Percentiles rank a stretch among this genome's conserved stretches.
These are phyloP conservation scores for Odontomachus brunneus DNA, from an alignment of 1,140 invertebrate species.

Conservation along the genomic window DNA sequence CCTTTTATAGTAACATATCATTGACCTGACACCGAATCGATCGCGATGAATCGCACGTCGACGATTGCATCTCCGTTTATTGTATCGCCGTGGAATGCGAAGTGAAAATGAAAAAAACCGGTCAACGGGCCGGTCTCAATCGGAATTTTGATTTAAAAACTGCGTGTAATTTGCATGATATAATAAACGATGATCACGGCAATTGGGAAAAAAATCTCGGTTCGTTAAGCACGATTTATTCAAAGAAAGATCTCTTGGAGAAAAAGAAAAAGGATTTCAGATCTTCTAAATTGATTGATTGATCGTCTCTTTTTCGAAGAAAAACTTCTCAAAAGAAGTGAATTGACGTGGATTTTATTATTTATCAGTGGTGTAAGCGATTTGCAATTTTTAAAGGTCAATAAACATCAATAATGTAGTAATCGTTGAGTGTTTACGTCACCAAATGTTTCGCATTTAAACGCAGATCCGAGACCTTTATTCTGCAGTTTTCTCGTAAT, in stretches of 20 bases:
- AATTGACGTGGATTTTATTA: background rate
- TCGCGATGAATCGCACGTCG: background rate
- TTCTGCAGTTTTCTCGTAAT: background rate
- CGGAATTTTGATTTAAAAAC: too few species aligned
- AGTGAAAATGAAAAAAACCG: background rate
- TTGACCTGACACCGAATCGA: background rate
- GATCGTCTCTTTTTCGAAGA: background rate
- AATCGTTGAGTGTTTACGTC: background rate
- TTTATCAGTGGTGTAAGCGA: background rate
- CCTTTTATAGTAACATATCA: conserved; percentile 18
- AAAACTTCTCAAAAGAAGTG: background rate
- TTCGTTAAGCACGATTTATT: too few species aligned
- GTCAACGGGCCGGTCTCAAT: too few species aligned
- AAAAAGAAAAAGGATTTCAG: too few species aligned
- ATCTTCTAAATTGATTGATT: too few species aligned
- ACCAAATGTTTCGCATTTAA: background rate
- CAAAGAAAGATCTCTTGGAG: too few species aligned
- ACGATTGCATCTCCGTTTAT: background rate
- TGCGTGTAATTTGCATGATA: too few species aligned
- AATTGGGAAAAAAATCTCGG: too few species aligned
- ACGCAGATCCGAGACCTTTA: background rate
- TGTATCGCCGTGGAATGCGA: background rate
- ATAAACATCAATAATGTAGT: background rate
- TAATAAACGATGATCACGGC: too few species aligned
- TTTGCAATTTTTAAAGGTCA: background rate